Evolutionary conservation across 2,113 vertebrate species (phyloP), one percentile per base, ranked within the genome.

Genomic region (Nerophis lumbriciformis): DNA sequence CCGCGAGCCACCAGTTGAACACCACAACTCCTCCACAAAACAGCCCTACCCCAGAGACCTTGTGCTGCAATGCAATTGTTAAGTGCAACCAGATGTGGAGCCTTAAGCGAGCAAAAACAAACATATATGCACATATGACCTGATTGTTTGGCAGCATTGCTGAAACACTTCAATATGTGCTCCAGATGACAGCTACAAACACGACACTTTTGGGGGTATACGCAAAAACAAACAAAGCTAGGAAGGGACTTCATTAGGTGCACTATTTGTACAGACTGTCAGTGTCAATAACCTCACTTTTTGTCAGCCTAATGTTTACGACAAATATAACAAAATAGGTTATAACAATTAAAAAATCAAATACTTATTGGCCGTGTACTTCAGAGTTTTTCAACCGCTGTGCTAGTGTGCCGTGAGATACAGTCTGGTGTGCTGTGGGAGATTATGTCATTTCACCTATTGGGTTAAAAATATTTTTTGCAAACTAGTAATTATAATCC

Each of bases 71-170:
- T 36, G 53, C 13, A 15, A 14, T 8, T n/a, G 36, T 55, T 44
- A 19, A 44, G 54, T 57, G 4, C 2, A 44, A 57, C 11, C 54
- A 57, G 54, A 57, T 57, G 54, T 56, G 19, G 15, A 21, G 54
- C 16, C 9, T 44, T 8, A 11, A 19, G 54, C 9, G 5, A 39
- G 38, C 5, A 39, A 56, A 42, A 42, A 12, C 38, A 55, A 37
- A 38, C 11, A 8, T 42, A 56, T 56, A 16, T 42, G 15, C 54
- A 0, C 19, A 39, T 37, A 16, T 42, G 14, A 12, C 12, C 42
- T 12, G 10, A 12, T 4, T 45, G 42, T 45, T 45, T 45, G 4
- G 42, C 42, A 45, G 42, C 42, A 4, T 45, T 11, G 12, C 42
- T 45, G 12, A 45, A 11, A 56, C 16, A 53, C 3, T 3, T 15